Base-by-base conservation (phyloP, 2,888 invertebrate genomes). In the Psococerastis gibbosa region DNA sequence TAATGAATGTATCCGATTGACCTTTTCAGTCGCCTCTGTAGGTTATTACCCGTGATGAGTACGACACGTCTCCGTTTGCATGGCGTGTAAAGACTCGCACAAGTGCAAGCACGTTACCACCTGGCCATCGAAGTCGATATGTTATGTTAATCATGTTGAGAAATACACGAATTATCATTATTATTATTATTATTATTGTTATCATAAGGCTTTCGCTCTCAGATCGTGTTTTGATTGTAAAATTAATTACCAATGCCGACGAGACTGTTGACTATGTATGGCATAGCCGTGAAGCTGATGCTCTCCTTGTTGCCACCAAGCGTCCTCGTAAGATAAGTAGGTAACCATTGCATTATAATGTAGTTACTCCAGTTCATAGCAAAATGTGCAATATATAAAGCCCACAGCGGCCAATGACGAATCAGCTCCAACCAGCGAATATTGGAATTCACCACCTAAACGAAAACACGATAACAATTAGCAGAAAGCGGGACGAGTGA, bases 311-410 rank as follows among this genome's bases (percentile, higher is more conserved):
- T 71, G 2, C 73, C 78, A 16, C 73, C 73, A 31, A 80, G 63
- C 53, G 67, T 68, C 46, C 72, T 62, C 1, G 72, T 62, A 51
- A 80, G 59, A 56, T 80, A 80, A 2, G 78, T 80, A 3, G 80
- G 80, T 48, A 80, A 60, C 80, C 80, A 80, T 56, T 78, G 77
- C 78, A 80, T 78, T 52, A 80, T 76, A 49, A 79, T 78, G 55
- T 80, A 80, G 53, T 75, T 78, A 43, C 75, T 74, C 79, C 79
- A 80, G 58, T 80, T 80, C 80, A 80, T 80, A 22, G 75, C 71
- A 58, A 80, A 80, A 60, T 80, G 80, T 23, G 80, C 78, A 45
- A 73, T 67, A 53, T 80, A 80, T 50, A 79, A 68, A 3, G 78
- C 73, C 78, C 78, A 78, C 22, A 80, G 59, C 1, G 78, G 71